Evolutionary conservation across 2,113 vertebrate genomes (phyloP).

Genomic region (Pelmatolapia mariae): DNA sequence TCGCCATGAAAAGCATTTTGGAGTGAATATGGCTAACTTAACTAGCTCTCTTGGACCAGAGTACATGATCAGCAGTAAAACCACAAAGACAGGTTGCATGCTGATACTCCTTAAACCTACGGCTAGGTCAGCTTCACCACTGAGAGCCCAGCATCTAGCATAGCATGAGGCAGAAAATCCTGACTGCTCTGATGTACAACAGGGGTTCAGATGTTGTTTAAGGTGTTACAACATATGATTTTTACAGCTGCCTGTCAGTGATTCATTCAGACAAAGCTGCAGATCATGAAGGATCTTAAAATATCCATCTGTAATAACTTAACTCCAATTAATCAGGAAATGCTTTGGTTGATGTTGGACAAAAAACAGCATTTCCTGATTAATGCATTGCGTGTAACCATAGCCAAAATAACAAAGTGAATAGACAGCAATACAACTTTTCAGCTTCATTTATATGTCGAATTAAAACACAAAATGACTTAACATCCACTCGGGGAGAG

Average conservation of each 20-base stretch:
- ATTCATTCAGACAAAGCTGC: not conserved
- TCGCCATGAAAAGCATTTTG: not conserved
- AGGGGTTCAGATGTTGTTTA: not conserved
- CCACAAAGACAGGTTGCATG: not conserved
- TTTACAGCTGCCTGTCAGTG: not conserved
- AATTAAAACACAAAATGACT: not conserved
- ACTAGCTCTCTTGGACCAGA: not conserved
- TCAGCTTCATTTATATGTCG: not conserved
- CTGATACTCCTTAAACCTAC: not conserved
- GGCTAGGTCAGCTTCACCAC: not conserved
- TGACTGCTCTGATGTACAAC: not conserved
- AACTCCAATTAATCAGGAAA: not conserved
- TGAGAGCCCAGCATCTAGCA: not conserved
- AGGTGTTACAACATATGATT: not conserved
- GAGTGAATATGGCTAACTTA: not conserved
- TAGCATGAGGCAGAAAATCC: not conserved
- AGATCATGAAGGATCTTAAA: not conserved
- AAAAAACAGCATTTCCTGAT: not conserved
- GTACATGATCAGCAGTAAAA: not conserved
- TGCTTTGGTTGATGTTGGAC: slow-evolving; percentile 4
- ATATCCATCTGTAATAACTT: not conserved
- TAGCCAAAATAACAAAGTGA: not conserved
- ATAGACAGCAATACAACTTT: not conserved
- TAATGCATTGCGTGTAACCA: not conserved
- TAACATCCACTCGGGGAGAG: slow-evolving; percentile 1